phyloP scores from a whole-genome alignment of 2,888 invertebrate genomes.

The Biston stratarius region DNA sequence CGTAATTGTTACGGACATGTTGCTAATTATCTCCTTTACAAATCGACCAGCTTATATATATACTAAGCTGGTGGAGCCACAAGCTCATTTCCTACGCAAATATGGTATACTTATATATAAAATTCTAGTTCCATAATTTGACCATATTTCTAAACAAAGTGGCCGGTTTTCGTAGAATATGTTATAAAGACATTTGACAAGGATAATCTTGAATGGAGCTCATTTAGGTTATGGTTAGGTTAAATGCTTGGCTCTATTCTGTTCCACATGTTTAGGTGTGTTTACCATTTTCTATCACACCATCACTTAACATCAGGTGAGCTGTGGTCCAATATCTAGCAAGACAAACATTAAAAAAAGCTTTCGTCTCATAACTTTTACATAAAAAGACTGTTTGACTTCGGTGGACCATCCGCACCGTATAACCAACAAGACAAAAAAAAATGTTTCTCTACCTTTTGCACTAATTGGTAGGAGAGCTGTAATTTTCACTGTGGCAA shows the following conservation, averaged over 20 bases:
- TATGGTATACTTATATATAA: not conserved
- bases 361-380: no score
- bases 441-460: no score
- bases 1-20: conserved; percentile 44
- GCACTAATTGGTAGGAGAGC: no score
- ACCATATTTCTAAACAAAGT: no score
- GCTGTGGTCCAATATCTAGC: no score
- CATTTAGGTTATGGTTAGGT: conserved; percentile 2
- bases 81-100: no score
- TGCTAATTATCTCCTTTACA: conserved; percentile 38
- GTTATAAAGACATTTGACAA: conserved; percentile 26
- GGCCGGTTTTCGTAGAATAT: conserved; percentile 13
- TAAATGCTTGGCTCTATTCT: not conserved
- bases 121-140: not conserved
- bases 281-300: no score
- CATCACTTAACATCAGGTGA: no score
- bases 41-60: not conserved
- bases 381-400: no score
- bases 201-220: conserved; percentile 11
- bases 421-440: not conserved
- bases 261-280: not conserved
- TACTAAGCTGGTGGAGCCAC: not conserved
- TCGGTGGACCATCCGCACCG: no score
- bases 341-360: no score
- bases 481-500: no score